Conservation (phyloP, 2,888 invertebrate genomes). For the Andrena praecox region DNA sequence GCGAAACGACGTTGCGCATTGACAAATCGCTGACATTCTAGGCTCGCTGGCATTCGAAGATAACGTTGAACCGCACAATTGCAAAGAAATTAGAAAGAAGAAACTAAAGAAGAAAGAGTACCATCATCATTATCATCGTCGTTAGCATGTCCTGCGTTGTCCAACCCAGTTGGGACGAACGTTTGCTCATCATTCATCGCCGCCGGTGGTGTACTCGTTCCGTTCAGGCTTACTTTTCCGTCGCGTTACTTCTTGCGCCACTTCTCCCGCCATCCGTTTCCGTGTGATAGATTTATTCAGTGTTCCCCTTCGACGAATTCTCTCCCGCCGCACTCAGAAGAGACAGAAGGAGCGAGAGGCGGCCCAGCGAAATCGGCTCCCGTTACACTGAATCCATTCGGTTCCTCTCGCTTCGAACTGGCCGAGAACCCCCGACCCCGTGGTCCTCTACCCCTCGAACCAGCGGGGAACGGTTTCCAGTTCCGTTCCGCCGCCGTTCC, state of each 20-base stretch:
- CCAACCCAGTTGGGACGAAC: constrained; percentile 8
- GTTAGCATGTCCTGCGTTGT: neutral
- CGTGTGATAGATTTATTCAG: constrained; percentile 25
- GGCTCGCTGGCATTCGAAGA: neutral
- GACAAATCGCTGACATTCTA: constrained; percentile 44
- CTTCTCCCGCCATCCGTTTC: neutral
- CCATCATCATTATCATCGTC: neutral
- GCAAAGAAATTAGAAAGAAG: constrained; percentile 1
- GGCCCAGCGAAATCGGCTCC: constrained; percentile 28
- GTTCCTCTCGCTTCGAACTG: constrained; percentile 25
- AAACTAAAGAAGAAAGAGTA: constrained; percentile 15
- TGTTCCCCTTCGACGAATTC: constrained; percentile 62
- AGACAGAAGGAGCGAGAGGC: constrained; percentile 51
- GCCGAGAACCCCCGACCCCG: constrained; percentile 7
- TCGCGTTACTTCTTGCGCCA: neutral
- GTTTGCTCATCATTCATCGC: neutral
- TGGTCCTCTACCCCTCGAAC: constrained; percentile 19
- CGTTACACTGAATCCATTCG: constrained; percentile 17
- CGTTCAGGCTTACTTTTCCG: neutral
- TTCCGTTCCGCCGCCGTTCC: constrained; percentile 32
- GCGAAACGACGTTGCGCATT: constrained; percentile 37
- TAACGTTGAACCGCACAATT: constrained; percentile 21
- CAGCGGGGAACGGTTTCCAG: constrained; percentile 23
- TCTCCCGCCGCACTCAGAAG: constrained; percentile 47
- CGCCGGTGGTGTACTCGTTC: neutral